phyloP scores from a whole-genome alignment of 1,140 invertebrate genomes.

The Lordiphosa mommai region DNA sequence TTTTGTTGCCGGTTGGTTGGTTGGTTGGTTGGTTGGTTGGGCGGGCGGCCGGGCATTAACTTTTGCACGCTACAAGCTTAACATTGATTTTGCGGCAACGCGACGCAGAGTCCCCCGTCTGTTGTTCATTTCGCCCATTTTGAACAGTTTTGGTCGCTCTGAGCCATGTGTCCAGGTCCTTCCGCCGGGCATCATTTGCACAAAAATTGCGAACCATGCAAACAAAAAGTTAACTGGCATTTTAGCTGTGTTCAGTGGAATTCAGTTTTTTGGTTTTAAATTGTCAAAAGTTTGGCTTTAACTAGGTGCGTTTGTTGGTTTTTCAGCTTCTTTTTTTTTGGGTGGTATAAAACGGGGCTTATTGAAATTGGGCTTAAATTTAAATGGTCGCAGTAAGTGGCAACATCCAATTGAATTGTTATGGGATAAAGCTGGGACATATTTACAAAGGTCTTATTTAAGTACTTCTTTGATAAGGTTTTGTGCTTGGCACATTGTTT shows the following conservation, averaged over 20 bases:
- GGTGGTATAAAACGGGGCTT: not conserved
- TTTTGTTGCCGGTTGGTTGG: constrained; percentile 19
- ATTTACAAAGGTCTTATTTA: too few species aligned
- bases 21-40: constrained; percentile 4
- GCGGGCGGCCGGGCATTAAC: constrained; percentile 45
- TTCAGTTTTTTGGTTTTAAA: constrained; percentile 4
- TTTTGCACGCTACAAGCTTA: constrained; percentile 65
- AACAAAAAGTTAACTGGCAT: constrained; percentile 55
- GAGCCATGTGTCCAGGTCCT: constrained; percentile 58
- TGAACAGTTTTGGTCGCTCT: constrained; percentile 25
- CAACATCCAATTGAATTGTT: too few species aligned
- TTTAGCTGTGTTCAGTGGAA: constrained; percentile 23
- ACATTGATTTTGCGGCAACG: constrained; percentile 64
- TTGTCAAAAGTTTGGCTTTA: constrained; percentile 31
- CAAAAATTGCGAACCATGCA: constrained; percentile 60
- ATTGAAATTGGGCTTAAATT: constrained; percentile 12
- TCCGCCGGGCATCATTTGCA: constrained; percentile 72
- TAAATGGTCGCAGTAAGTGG: not conserved
- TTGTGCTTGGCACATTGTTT: too few species aligned
- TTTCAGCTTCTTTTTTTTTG: not conserved
- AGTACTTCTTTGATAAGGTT: too few species aligned
- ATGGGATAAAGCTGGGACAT: too few species aligned
- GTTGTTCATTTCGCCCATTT: constrained; percentile 8
- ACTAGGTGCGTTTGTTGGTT: constrained; percentile 16
- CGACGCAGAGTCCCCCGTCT: constrained; percentile 14